Percentiles rank a stretch among this genome's conserved stretches.
Evolutionary conservation across 2,113 vertebrate genomes (phyloP).

Genomic region (Talpa occidentalis): DNA sequence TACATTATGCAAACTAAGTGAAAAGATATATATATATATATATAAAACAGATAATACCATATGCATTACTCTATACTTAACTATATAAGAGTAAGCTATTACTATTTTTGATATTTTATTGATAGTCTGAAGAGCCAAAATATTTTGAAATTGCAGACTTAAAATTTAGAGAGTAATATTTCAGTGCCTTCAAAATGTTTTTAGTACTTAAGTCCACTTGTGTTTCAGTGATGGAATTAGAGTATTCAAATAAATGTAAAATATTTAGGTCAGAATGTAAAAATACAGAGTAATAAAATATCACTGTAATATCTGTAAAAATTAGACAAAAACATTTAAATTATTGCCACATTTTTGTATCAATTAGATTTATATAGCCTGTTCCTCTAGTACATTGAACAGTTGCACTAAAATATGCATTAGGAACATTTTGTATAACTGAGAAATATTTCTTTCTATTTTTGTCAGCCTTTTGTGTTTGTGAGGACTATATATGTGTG

Average conservation of each 20-base stretch:
- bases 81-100: neutral
- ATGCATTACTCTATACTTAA: neutral
- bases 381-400: neutral
- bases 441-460: neutral
- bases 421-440: neutral
- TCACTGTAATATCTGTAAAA: constrained; percentile 22
- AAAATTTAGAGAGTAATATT: constrained; percentile 35
- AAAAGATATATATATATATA: neutral
- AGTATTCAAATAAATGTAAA: neutral
- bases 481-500: neutral
- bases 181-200: neutral
- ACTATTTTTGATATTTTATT: neutral
- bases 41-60: neutral
- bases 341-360: neutral
- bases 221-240: neutral
- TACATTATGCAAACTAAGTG: neutral
- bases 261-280: constrained; percentile 18
- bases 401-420: neutral
- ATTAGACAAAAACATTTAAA: constrained; percentile 16
- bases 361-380: constrained; percentile 1
- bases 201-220: neutral
- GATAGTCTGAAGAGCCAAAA: neutral
- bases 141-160: constrained; percentile 11
- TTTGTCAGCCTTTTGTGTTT: neutral
- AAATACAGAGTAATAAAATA: neutral